Evolutionary conservation across 2,888 invertebrate genomes (phyloP).

Genomic region (Litoditis marina): DNA sequence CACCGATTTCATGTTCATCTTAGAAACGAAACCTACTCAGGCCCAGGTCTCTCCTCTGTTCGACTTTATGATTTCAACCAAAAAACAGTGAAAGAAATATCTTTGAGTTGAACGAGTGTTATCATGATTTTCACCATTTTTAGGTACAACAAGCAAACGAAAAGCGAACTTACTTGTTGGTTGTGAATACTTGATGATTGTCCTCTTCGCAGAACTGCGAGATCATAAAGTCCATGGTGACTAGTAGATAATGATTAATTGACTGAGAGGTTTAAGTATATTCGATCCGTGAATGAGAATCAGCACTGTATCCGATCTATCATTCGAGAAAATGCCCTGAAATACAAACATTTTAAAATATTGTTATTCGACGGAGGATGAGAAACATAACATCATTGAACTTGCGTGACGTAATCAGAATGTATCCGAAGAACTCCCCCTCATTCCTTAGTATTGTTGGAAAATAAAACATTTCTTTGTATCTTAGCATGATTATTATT

Average conservation of each 20-base stretch:
- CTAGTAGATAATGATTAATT: neutral
- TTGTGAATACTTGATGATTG: conserved; percentile 27
- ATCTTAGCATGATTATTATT: too few species aligned
- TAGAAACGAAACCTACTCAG: too few species aligned
- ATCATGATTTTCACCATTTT: too few species aligned
- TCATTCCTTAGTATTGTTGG: too few species aligned
- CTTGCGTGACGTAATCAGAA: conserved; percentile 9
- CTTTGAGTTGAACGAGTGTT: too few species aligned
- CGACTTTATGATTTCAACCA: too few species aligned
- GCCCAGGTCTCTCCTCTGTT: too few species aligned
- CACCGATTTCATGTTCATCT: too few species aligned
- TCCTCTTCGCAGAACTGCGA: conserved; percentile 55
- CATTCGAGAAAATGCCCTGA: conserved; percentile 1
- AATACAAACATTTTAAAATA: neutral
- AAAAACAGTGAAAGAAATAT: too few species aligned
- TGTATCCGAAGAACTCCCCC: too few species aligned
- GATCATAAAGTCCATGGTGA: conserved; percentile 54
- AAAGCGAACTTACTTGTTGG: conserved; percentile 7
- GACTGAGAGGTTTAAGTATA: neutral
- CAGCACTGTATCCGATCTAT: conserved; percentile 5
- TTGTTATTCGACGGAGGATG: neutral
- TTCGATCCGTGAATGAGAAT: neutral
- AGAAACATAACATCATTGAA: neutral
- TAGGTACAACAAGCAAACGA: too few species aligned
- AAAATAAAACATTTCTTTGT: too few species aligned